phyloP scores from a whole-genome alignment of 2,113 vertebrate species.

The Aptenodytes patagonicus region DNA sequence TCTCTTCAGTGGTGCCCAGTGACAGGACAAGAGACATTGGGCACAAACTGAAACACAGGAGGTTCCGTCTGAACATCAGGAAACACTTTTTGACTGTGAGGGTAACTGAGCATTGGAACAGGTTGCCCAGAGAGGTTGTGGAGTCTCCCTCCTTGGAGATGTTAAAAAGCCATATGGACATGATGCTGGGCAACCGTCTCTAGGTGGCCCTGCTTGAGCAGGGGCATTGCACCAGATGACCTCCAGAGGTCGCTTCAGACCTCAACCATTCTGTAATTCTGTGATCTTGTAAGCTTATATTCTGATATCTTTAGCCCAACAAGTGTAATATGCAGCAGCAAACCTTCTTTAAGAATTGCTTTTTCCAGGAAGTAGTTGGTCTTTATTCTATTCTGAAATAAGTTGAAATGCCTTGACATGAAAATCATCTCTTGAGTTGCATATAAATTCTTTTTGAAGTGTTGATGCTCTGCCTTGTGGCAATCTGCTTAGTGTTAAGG shows the following conservation, averaged over 20 bases:
- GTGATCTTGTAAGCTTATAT: background rate
- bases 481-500: background rate
- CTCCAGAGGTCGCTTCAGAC: background rate
- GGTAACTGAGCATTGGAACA: no score
- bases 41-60: no score
- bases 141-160: background rate
- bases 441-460: background rate
- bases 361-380: background rate
- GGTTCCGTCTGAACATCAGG: no score
- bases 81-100: no score
- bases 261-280: background rate
- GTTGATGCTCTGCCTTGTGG: background rate
- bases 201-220: background rate
- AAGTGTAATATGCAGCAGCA: background rate
- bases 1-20: no score
- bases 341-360: background rate
- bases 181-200: background rate
- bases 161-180: no score
- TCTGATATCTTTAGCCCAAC: background rate
- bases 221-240: background rate
- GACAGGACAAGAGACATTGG: no score
- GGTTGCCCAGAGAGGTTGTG: background rate
- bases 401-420: background rate
- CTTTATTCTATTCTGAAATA: background rate
- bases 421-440: background rate